Percentiles rank a stretch among this genome's conserved stretches.
Evolutionary conservation across 2,888 invertebrate genomes (phyloP).

Genomic region (Aporophyla nigra): DNA sequence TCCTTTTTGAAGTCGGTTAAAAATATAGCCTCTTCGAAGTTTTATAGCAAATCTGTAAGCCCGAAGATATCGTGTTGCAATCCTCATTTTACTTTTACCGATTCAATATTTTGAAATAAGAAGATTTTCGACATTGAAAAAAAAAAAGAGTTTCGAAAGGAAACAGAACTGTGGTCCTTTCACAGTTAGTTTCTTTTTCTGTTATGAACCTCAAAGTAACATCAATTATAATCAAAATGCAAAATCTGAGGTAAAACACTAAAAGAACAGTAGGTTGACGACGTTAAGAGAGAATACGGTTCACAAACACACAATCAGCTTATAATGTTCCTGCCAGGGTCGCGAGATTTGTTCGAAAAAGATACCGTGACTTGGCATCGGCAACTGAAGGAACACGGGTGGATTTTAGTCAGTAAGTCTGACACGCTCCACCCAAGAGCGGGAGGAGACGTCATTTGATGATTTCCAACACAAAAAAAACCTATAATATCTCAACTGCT

Average conservation of each 20-base stretch:
- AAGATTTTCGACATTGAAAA: neutral
- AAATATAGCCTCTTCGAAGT: constrained; percentile 1
- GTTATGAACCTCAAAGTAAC: neutral
- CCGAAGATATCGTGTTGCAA: constrained; percentile 15
- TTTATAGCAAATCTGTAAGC: constrained; percentile 8
- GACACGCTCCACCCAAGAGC: too few species aligned
- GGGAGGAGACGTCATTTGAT: too few species aligned
- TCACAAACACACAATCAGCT: neutral
- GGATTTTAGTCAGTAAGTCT: too few species aligned
- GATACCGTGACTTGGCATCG: too few species aligned
- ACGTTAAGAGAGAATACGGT: neutral
- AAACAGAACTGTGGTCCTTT: neutral
- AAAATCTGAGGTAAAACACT: neutral
- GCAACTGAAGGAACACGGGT: too few species aligned
- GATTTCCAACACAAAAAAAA: too few species aligned
- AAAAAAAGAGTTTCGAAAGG: neutral
- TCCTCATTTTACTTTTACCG: constrained; percentile 2
- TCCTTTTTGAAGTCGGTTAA: too few species aligned
- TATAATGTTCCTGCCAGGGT: too few species aligned
- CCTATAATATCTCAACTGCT: too few species aligned
- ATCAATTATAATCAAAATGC: neutral
- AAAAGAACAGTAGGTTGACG: neutral
- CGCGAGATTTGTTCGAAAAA: too few species aligned
- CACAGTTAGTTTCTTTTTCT: neutral
- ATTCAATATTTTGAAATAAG: neutral